Evolutionary conservation across 1,140 invertebrate species (phyloP).

Genomic region (Penaeus japonicus): DNA sequence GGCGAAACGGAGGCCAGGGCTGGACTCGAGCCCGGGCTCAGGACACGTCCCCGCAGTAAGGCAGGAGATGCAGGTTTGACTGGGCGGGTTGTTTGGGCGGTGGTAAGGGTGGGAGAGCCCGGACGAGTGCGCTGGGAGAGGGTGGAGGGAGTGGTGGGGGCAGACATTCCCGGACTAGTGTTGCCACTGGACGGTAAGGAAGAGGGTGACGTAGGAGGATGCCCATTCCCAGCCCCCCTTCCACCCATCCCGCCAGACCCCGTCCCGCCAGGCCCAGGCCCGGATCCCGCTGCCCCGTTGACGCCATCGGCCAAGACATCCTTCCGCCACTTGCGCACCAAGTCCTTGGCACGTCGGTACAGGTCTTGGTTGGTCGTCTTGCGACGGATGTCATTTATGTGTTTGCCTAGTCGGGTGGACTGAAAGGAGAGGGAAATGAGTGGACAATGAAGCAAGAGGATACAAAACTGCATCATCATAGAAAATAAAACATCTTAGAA

Average conservation of each 20-base stretch:
- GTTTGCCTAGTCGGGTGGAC: conserved; percentile 89
- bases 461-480: not conserved
- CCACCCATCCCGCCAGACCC: conserved; percentile 40
- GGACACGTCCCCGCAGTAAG: conserved; percentile 35
- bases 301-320: conserved; percentile 71
- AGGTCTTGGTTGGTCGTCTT: conserved; percentile 80
- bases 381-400: conserved; percentile 88
- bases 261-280: conserved; percentile 54
- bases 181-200: conserved; percentile 61
- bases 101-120: conserved; percentile 47
- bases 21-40: conserved; percentile 34
- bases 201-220: conserved; percentile 42
- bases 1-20: conserved; percentile 24
- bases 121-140: conserved; percentile 43
- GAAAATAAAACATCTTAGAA: not conserved
- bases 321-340: conserved; percentile 90
- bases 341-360: conserved; percentile 86
- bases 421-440: conserved; percentile 63
- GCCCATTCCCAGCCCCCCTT: conserved; percentile 36
- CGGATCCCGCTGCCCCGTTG: conserved; percentile 59
- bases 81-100: conserved; percentile 46
- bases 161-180: conserved; percentile 61
- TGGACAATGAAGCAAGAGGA: not conserved
- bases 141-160: conserved; percentile 58
- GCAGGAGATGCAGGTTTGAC: conserved; percentile 48